Percentiles rank a stretch among this genome's conserved stretches.
Evolutionary conservation across 1,140 invertebrate genomes (phyloP).

Genomic region (Sminthurides bifidus): DNA sequence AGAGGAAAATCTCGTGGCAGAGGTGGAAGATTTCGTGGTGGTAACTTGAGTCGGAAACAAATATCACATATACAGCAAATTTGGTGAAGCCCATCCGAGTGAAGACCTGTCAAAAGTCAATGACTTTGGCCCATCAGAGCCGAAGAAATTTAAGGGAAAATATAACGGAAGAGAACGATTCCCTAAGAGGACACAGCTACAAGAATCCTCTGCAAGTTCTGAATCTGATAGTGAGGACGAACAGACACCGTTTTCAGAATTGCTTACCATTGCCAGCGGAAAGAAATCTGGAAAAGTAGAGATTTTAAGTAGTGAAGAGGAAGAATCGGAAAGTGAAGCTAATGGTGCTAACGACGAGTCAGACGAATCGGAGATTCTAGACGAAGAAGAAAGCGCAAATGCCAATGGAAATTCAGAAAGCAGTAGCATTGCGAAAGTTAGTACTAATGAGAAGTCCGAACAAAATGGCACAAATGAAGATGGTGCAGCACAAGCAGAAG

Average conservation of each 20-base stretch:
- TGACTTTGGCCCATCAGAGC: neutral
- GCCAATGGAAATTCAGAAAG: neutral
- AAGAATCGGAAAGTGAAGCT: slow-evolving; percentile 20
- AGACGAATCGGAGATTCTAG: slow-evolving; percentile 25
- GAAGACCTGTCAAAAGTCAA: slow-evolving; percentile 10
- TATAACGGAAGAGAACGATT: neutral
- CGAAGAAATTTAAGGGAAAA: neutral
- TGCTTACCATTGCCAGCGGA: slow-evolving; percentile 11
- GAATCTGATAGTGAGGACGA: slow-evolving; percentile 19
- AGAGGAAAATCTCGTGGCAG: slow-evolving; percentile 7
- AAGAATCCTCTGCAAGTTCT: too few species aligned
- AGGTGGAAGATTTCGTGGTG: neutral
- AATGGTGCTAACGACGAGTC: slow-evolving; percentile 5
- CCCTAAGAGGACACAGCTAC: neutral
- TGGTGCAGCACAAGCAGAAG: slow-evolving; percentile 12
- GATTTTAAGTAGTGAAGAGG: slow-evolving; percentile 33
- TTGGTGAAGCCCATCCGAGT: slow-evolving; percentile 23
- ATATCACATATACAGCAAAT: slow-evolving; percentile 13
- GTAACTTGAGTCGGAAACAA: slow-evolving; percentile 2
- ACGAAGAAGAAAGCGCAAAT: slow-evolving; percentile 16
- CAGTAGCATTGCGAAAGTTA: slow-evolving; percentile 6
- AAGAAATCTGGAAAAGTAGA: slow-evolving; percentile 7
- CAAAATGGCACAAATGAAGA: slow-evolving; percentile 11
- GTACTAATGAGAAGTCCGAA: too few species aligned
- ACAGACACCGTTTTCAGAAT: slow-evolving; percentile 17